A percentile compares a stretch with the other conserved stretches of the same genome.
phyloP scores from a whole-genome alignment of 1,140 invertebrate genomes.

The Colletes gigas region DNA sequence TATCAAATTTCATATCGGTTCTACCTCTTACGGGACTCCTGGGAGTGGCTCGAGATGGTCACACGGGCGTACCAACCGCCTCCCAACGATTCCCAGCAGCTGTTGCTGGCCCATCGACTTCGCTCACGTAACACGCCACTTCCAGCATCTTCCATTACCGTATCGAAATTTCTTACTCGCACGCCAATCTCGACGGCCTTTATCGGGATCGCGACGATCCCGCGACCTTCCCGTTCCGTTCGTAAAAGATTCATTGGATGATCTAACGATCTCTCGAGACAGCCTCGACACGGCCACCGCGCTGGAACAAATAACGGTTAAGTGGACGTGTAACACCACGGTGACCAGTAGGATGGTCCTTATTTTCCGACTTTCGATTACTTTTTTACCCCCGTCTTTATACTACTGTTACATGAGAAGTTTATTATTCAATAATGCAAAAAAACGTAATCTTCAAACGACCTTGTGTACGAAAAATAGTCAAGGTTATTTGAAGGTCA shows the following conservation, averaged over 20 bases:
- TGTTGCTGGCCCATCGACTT: constrained; percentile 63
- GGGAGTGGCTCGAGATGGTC: constrained; percentile 24
- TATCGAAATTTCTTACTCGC: constrained; percentile 54
- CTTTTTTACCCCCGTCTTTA: no score
- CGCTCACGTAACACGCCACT: constrained; percentile 29
- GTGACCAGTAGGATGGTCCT: no score
- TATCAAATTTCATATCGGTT: constrained; percentile 67
- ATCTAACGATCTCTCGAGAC: neutral
- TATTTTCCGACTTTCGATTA: no score
- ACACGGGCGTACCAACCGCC: constrained; percentile 21
- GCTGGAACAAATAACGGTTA: neutral
- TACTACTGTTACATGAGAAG: no score
- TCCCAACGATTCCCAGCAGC: constrained; percentile 65
- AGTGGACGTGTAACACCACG: neutral
- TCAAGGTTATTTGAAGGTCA: no score
- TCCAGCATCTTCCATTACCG: constrained; percentile 47
- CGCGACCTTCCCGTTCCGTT: neutral
- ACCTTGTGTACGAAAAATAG: no score
- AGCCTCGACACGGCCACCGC: neutral
- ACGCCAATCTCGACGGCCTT: constrained; percentile 4
- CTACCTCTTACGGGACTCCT: constrained; percentile 37
- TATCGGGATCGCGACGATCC: neutral
- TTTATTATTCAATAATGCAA: no score
- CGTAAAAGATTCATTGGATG: constrained; percentile 8
- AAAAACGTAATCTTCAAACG: no score